phyloP scores from a whole-genome alignment of 2,888 invertebrate genomes.

The Serripes groenlandicus region DNA sequence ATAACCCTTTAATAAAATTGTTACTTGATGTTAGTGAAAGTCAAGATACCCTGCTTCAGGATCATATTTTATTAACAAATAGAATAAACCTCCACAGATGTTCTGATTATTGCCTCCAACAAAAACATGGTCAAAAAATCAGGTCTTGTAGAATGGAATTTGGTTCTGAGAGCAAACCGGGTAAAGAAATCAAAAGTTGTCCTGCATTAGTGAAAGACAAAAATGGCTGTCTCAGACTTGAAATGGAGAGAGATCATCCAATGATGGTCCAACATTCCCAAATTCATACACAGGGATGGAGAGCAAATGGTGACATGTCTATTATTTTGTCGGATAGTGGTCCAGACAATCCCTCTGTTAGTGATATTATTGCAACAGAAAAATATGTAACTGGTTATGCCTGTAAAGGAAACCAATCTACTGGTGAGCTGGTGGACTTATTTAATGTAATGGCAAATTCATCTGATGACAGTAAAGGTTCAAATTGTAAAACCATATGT shows the following conservation, averaged over 20 bases:
- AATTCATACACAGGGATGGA: constrained; percentile 28
- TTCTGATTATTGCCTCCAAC: constrained; percentile 20
- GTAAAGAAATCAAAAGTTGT: not conserved
- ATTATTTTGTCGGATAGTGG: constrained; percentile 3
- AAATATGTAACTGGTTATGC: too few relatives aligned
- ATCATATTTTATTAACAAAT: constrained; percentile 22
- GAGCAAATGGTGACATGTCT: too few relatives aligned
- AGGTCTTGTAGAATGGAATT: not conserved
- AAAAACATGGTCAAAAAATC: not conserved
- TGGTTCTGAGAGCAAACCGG: too few relatives aligned
- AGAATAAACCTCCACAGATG: constrained; percentile 31
- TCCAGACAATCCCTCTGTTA: constrained; percentile 8
- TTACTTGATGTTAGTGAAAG: constrained; percentile 23
- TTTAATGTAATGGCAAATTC: constrained; percentile 1
- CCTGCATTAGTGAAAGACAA: constrained; percentile 12
- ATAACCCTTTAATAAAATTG: constrained; percentile 17
- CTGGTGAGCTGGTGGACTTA: not conserved
- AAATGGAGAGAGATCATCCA: constrained; percentile 15
- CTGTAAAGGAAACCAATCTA: too few relatives aligned
- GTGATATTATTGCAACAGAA: not conserved
- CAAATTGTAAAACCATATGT: not conserved
- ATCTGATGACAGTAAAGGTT: not conserved
- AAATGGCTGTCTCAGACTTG: not conserved
- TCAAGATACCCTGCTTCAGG: constrained; percentile 16
- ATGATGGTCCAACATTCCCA: constrained; percentile 25